Conservation (phyloP, 37 sponge, comb jelly and placozoan genomes). For the Trichoplax adhaerens region DNA sequence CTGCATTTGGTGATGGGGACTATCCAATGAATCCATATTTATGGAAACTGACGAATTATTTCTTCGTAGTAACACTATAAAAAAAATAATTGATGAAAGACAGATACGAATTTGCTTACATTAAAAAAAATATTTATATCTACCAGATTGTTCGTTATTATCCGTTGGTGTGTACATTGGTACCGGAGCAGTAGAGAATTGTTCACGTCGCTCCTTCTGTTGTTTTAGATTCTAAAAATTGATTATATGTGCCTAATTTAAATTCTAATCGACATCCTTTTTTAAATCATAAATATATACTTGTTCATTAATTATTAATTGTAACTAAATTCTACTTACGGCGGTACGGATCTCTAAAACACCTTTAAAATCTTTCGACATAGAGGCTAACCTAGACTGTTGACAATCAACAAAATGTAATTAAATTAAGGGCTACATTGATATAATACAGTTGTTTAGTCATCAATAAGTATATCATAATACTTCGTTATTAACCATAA, state of each 20-base stretch:
- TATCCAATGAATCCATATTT: constrained; percentile 44
- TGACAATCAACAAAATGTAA: constrained; percentile 10
- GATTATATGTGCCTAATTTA: too few relatives aligned
- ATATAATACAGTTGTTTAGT: too few relatives aligned
- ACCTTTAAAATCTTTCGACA: constrained; percentile 78
- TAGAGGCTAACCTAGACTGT: constrained; percentile 66
- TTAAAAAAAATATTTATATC: not conserved
- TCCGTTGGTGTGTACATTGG: too few relatives aligned
- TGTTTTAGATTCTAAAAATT: constrained; percentile 50
- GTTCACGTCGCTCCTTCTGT: constrained; percentile 72
- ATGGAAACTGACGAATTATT: constrained; percentile 19
- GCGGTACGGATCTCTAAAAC: constrained; percentile 41
- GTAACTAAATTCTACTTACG: not conserved
- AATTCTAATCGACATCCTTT: not conserved
- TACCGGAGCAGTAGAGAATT: constrained; percentile 24
- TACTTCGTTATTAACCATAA: constrained; percentile 11
- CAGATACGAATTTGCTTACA: not conserved
- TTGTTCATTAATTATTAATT: not conserved
- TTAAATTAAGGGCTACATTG: not conserved
- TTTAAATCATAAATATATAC: not conserved
- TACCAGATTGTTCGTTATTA: not conserved
- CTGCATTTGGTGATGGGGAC: constrained; percentile 25
- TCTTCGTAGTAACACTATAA: too few relatives aligned
- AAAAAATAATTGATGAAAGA: not conserved
- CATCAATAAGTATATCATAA: too few relatives aligned